Base-by-base conservation (phyloP, 2,888 invertebrate genomes). In the Philereme vetulata region DNA sequence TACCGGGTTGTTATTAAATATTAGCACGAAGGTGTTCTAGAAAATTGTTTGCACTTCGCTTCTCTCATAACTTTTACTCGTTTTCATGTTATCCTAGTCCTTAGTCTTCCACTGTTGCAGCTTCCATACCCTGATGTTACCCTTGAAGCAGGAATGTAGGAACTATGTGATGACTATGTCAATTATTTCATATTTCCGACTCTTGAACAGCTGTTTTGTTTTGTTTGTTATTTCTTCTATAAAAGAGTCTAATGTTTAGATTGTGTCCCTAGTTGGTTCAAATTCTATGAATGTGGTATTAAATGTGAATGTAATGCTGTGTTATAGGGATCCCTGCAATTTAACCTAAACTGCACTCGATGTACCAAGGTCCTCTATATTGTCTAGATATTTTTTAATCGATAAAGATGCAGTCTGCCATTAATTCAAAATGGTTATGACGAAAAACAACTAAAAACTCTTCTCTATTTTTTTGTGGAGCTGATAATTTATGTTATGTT, bases 131-230 rank as follows among this genome's bases (percentile, higher is more conserved):
- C 78, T 82, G 78, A 66, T 80, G 82, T 84, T 80, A 86, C 77
- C 82, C 78, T 85, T 81, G 79, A 82, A 81, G 85, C 88, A 85
- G 85, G 85, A 87, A 83, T 73, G 78, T 88, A 90, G 84, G 72
- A 89, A 89, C 88, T 90, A 88, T 91, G 91, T 92, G 92, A 92
- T 92, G 84, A 90, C 89, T 86, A 84, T 91, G 92, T 92, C 92
- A 92, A 92, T 92, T 92, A 92, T 89, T 90, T 90, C 87, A 83
- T 85, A 82, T 83, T 84, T 84, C 82, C 85, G 80, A 80, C 77
- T 81, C 80, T 56, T 78, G 76, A 78, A 80, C 81, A 76, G 79
- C 66, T 63, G 60, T 58, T 43, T 84, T 82, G 75, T 72, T 75
- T 81, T 68, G 71, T 77, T 78, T 71, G 67, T 72, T 75, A 71